Evolutionary conservation across 1,140 invertebrate genomes (phyloP), one percentile per base, ranked within the genome.

Genomic region (Euwallacea similis): DNA sequence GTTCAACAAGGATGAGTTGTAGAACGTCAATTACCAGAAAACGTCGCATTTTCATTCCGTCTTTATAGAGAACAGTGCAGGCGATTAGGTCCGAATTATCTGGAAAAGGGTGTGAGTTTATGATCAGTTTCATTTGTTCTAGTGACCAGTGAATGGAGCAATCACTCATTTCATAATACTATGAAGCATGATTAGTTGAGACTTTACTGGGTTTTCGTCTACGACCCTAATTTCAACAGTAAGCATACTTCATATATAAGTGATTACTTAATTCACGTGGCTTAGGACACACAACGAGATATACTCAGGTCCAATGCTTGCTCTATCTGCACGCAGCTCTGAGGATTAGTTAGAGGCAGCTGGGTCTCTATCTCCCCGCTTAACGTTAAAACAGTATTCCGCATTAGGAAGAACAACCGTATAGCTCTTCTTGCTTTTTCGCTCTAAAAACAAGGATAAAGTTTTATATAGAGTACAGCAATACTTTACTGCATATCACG

Each of bases 51-150:
- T 94, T 96, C 58, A 89, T 90, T 72, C 93, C 93, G 79, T 98
- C 94, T 83, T 94, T 92, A 75, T 89, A 89, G 11, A 94, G 88
- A 9, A 99, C 94, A 21, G 93, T 96, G 79, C 98, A 99, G 0
- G 94, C 94, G 77, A 99, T 96, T 43, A 99, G 85, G 83, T 99
- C 97, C 75, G 95, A 97, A 81, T 98, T 98, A 82, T 97, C 96
- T 75, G 68, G 63, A 75, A 77, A 42, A 69, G 67, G 50, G 71
- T 60, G 43, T 54, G 54, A 44, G 75, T 75, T 75, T 73, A 77
- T 77, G 74, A 77, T 71, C 66, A 60, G 69, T 70, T 71, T 72
- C 42, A 47, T 71, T 69, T 21, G 47, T 58, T 44, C 46, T 67
- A 46, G 60, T 43, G n/a, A 67, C 76, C 76, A 71, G 63, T 58